Evolutionary conservation across 2,113 vertebrate species (phyloP).

Genomic region (Ochotona princeps): DNA sequence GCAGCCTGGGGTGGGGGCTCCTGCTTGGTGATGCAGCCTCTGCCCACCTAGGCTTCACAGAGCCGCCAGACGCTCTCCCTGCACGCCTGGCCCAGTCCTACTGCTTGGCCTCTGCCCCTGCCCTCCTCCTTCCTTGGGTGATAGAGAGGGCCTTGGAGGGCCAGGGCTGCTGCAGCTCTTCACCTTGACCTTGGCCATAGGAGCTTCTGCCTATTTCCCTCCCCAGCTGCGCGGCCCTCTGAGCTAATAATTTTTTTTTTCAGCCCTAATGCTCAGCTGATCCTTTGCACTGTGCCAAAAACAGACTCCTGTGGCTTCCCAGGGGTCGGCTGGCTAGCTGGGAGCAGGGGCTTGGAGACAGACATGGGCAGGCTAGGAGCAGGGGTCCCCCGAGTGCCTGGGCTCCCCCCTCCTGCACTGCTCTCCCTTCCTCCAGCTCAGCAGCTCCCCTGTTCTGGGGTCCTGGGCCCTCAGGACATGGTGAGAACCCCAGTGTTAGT

Average conservation of each 20-base stretch:
- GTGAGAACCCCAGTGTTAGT: neutral
- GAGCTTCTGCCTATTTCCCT: neutral
- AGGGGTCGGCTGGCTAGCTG: neutral
- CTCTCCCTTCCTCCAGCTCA: neutral
- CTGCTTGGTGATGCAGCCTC: conserved; percentile 29
- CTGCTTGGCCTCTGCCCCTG: conserved; percentile 51
- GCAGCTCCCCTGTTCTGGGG: neutral
- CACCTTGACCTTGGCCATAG: conserved; percentile 3
- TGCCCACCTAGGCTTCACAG: neutral
- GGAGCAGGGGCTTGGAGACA: neutral
- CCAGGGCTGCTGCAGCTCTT: neutral
- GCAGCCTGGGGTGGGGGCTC: neutral
- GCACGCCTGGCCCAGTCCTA: neutral
- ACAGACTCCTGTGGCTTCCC: neutral
- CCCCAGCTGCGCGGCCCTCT: neutral
- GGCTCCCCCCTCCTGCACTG: neutral
- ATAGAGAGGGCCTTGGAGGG: neutral
- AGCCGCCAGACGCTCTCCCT: neutral
- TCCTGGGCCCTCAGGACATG: neutral
- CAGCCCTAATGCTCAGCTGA: neutral
- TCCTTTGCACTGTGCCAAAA: neutral
- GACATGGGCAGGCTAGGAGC: neutral
- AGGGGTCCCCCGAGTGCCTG: neutral
- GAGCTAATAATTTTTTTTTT: neutral
- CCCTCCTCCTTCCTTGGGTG: neutral